Conservation (phyloP, 2,113 vertebrate genomes). For the Harpagus bidentatus region DNA sequence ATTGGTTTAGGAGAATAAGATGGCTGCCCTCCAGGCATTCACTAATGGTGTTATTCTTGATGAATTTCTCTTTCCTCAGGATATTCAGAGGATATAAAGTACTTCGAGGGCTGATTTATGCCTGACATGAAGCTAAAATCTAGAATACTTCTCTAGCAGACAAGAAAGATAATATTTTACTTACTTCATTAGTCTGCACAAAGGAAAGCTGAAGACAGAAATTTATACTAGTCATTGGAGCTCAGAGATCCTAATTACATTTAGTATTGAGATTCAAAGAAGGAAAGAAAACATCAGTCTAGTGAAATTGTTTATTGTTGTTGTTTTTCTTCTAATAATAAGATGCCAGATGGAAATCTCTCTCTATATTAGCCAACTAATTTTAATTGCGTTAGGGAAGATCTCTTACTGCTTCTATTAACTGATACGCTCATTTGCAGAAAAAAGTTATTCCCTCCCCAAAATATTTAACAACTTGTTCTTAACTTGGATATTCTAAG, state of each 20-base stretch:
- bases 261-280: constrained; percentile 33
- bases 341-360: background rate
- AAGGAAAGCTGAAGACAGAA: constrained; percentile 12
- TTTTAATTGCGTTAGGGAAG: constrained; percentile 10
- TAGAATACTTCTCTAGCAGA: constrained; percentile 56
- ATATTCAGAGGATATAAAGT: constrained; percentile 73
- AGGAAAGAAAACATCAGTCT: background rate
- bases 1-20: constrained; percentile 75
- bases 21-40: constrained; percentile 76
- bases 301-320: constrained; percentile 4
- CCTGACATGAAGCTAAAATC: constrained; percentile 69
- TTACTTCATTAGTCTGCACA: constrained; percentile 60
- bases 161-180: constrained; percentile 53
- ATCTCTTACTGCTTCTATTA: background rate
- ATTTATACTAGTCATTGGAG: constrained; percentile 29
- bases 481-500: background rate
- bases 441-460: background rate
- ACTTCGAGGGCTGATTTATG: constrained; percentile 80
- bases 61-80: constrained; percentile 77
- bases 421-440: background rate
- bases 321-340: constrained; percentile 28
- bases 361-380: background rate
- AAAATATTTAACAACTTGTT: background rate
- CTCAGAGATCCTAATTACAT: constrained; percentile 43
- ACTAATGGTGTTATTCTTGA: constrained; percentile 78